Evolutionary conservation across 2,113 vertebrate species (phyloP).

Genomic region (Phaetusa simplex): DNA sequence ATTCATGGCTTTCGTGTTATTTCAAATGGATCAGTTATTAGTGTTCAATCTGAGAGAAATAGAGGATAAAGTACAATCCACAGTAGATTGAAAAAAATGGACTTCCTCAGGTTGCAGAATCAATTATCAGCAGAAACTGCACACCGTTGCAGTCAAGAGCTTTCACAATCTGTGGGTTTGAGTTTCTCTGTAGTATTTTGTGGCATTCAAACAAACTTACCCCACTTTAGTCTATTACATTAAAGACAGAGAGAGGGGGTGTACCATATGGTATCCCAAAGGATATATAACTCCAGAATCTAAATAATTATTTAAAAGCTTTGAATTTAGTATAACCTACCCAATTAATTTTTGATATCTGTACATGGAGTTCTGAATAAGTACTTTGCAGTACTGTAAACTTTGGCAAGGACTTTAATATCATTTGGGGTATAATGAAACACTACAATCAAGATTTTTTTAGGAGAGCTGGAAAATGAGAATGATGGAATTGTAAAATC

Average conservation of each 20-base stretch:
- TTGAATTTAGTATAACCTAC: slow-evolving; percentile 3
- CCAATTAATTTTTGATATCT: background rate
- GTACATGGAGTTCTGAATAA: background rate
- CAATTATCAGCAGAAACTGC: background rate
- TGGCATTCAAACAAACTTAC: background rate
- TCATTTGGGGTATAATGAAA: background rate
- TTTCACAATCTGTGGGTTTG: background rate
- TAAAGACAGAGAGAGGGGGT: background rate
- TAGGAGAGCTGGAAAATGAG: background rate
- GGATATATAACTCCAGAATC: background rate
- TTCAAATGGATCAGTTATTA: background rate
- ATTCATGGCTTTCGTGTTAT: background rate
- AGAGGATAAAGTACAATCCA: slow-evolving; percentile 48
- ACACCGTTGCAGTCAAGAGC: background rate
- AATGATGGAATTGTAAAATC: slow-evolving; percentile 4
- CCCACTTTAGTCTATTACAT: background rate
- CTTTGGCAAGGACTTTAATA: background rate
- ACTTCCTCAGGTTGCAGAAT: background rate
- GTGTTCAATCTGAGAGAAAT: background rate
- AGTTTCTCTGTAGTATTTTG: background rate
- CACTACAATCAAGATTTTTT: background rate
- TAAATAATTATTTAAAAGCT: slow-evolving; percentile 30
- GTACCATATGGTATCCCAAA: background rate
- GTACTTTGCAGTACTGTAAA: background rate
- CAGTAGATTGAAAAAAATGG: background rate